Base-by-base conservation (phyloP, 2,888 invertebrate species). In the Ophion ventricosus region DNA sequence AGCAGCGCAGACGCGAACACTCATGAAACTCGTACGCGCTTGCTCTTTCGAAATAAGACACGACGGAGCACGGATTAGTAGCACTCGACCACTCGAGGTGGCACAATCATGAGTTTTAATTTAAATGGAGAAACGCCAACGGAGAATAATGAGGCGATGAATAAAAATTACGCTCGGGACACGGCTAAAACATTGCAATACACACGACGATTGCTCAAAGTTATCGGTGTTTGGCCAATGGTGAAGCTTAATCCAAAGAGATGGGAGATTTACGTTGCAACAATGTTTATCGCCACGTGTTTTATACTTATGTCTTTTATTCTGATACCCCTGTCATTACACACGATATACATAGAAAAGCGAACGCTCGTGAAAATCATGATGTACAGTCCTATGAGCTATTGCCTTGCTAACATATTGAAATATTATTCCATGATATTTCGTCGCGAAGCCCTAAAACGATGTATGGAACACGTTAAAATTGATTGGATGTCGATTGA, bases 401-500 rank as follows among this genome's bases (percentile, higher is more conserved):
- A 67, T 66, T 69, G 64, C 25, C 20, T 43, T 1, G 70, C 74
- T n/a, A 81, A 64, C 40, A 49, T 80, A 0, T 17, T 81, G 3
- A 77, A 77, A n/a, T 78, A 78, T 40, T 23, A 40, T 17, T 63
- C 40, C 10, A 84, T 84, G 17, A 74, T 81, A 11, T 35, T 75
- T 20, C 75, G 26, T n/a, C 43, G 54, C 0, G 75, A 43, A 35
- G 57, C 59, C 29, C 75, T 84, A 2, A 78, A 79, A 11, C 26
- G 23, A 23, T 84, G 57, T 40, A 17, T 83, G 17, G 66, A 83
- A 11, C 76, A 80, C 49, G 57, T 80, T 4, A 26, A 80, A 20
- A 3, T 20, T 29, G 83, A 83, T 40, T 80, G 83, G 83, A 72
- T 25, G 64, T 14, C 17, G 57, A 86, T 88, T 40, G 78, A 83